Base-by-base conservation (phyloP, 2,888 invertebrate species). In the Sepioteuthis lessoniana region DNA sequence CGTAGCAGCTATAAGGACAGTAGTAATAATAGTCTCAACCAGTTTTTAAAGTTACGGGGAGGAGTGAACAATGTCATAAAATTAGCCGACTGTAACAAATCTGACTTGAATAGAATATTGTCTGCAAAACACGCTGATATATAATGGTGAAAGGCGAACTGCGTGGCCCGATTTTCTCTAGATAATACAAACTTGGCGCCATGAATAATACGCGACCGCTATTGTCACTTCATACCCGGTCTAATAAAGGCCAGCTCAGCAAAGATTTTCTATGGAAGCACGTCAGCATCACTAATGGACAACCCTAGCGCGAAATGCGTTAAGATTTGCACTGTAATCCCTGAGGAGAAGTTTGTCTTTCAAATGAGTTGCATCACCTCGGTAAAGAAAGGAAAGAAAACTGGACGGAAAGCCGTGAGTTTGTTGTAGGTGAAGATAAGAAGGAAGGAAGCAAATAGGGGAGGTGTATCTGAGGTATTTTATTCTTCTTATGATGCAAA, bases 251-350 rank as follows among this genome's bases (percentile, higher is more conserved):
- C n/a, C n/a, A n/a, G n/a, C 16, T n/a, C 76, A 16, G 76, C 76
- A n/a, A n/a, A 19, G 76, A 76, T 76, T 76, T 76, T 76, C 76
- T 76, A 35, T 76, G 76, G 76, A 76, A n/a, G 76, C 76, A 76
- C 76, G n/a, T 76, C 76, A n/a, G 76, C 76, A 35, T 76, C 76
- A 76, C 76, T 76, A 76, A 76, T 76, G 76, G 76, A 76, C 76
- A 35, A 76, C 16, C 76, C 76, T 76, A 76, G n/a, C 76, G 76
- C 76, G 76, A 76, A 76, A 76, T 35, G n/a, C 76, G 76, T 76
- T 76, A 76, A 76, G n/a, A 76, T 76, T 76, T n/a, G 76, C 76
- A 10, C 76, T 76, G 76, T 76, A 76, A 76, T 76, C 76, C 76
- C 76, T 35, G 76, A n/a, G 76, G 76, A 35, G 16, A n/a, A 76